Base-by-base conservation (phyloP, 1,140 invertebrate genomes). In the Bombus huntii region DNA sequence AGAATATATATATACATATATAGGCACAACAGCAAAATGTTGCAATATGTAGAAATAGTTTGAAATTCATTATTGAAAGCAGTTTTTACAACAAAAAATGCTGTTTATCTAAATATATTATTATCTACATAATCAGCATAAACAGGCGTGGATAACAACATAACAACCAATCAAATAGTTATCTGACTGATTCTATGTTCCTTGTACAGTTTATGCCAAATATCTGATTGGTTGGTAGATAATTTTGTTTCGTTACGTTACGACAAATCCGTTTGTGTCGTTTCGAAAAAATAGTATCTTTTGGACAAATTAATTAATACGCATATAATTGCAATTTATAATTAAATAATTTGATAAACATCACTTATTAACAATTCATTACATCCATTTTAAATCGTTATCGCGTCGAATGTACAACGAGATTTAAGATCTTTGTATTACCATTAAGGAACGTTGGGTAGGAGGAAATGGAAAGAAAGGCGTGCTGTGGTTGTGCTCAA, bases 401-500 rank as follows among this genome's bases (percentile, higher is more conserved):
- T 47, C 22, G 12, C 13, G 3, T 25, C 13, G 53, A n/a, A 65
- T 18, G 34, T 39, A 1, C 2, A 22, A 18, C 13, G 1, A 39
- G 39, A 62, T 66, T 22, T 81, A 39, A 74, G 66, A 59, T 28
- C 39, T 81, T 81, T 62, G 22, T 66, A 57, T 74, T 44, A 59
- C 10, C 22, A 22, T 59, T 66, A 74, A 44, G 25, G 37, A 66
- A 53, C 44, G 59, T 68, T 74, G 81, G 28, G 68, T 42, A 57
- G 44, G 34, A 83, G 47, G 62, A 86, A 72, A 86, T 72, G 73
- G 73, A 53, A 77, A 71, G 73, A 83, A 83, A 86, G 85, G 85
- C 85, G 85, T 86, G 80, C 85, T 86, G 78, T 86, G 72, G 85
- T 85, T 81, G 80, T 83, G 73, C 78, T 71, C 80, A 68, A 83